Conservation (phyloP, 2,113 vertebrate genomes). For the Urocynchramus pylzowi region DNA sequence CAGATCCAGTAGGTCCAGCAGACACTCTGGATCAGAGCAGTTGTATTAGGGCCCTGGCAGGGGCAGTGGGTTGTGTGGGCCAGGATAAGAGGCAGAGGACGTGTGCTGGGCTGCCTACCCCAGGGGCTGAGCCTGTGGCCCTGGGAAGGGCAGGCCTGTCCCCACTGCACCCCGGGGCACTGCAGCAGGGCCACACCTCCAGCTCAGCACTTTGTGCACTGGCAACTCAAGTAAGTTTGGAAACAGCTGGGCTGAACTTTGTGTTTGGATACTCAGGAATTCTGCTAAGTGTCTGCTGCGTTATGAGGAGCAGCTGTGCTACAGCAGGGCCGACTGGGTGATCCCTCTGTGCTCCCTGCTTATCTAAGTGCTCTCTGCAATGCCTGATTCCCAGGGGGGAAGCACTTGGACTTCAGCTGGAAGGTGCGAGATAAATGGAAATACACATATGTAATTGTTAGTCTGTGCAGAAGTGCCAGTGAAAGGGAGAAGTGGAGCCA, state of each 20-base stretch:
- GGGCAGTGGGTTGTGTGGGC: not conserved
- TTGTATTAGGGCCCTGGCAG: not conserved
- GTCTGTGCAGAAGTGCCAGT: not conserved
- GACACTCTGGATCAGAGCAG: not conserved
- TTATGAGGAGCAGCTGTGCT: conserved; percentile 26
- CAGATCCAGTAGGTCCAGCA: not conserved
- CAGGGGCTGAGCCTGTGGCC: not conserved
- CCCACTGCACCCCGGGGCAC: not conserved
- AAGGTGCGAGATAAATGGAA: not conserved
- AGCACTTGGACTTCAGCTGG: not conserved
- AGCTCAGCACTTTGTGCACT: not conserved
- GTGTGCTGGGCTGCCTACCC: not conserved
- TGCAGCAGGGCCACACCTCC: not conserved
- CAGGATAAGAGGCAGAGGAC: not conserved
- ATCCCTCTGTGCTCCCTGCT: not conserved
- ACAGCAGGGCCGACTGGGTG: rapidly evolving
- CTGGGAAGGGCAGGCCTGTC: not conserved
- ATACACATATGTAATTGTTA: not conserved
- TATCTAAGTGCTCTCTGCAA: not conserved
- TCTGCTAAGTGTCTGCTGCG: not conserved
- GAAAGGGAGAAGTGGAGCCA: not conserved
- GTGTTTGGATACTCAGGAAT: not conserved
- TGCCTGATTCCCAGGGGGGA: not conserved
- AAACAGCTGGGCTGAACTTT: not conserved
- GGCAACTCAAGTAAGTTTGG: not conserved